Evolutionary conservation across 2,113 vertebrate species (phyloP).

Genomic region (Desmodus rotundus): DNA sequence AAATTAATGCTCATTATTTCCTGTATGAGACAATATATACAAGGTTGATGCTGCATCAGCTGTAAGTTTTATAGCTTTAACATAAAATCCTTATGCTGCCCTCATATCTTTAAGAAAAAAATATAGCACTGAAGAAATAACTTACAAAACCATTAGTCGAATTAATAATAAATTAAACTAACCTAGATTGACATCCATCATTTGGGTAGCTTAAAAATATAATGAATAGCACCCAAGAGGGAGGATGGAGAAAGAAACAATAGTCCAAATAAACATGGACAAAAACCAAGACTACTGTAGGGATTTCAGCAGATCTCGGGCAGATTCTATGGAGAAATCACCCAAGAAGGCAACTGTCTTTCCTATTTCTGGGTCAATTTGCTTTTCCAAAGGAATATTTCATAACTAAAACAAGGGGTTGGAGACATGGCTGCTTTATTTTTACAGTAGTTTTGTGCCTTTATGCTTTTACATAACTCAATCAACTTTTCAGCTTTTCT

Average conservation of each 20-base stretch:
- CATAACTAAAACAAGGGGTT: slow-evolving; percentile 25
- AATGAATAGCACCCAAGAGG: neutral
- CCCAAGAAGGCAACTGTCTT: neutral
- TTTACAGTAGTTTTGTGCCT: slow-evolving; percentile 62
- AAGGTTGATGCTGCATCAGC: neutral
- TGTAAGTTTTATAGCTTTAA: neutral
- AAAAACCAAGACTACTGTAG: neutral
- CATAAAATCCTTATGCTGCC: neutral
- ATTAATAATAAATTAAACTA: neutral
- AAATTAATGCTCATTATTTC: slow-evolving; percentile 22
- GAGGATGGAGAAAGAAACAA: neutral
- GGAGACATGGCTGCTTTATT: slow-evolving; percentile 55
- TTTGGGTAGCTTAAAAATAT: neutral
- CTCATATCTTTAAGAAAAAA: neutral
- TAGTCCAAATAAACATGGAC: neutral
- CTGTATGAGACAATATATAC: neutral
- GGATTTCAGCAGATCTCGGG: neutral
- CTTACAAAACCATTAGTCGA: neutral
- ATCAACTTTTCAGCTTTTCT: slow-evolving; percentile 74
- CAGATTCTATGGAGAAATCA: neutral
- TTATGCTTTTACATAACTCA: slow-evolving; percentile 77
- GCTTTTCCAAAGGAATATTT: slow-evolving; percentile 39
- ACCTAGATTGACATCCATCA: neutral
- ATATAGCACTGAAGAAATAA: neutral
- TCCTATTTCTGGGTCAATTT: neutral